Evolutionary conservation across 2,797 vertebrate species (phyloP), one percentile per base, ranked within the genome.

Genomic region (Sitta carolinensis): DNA sequence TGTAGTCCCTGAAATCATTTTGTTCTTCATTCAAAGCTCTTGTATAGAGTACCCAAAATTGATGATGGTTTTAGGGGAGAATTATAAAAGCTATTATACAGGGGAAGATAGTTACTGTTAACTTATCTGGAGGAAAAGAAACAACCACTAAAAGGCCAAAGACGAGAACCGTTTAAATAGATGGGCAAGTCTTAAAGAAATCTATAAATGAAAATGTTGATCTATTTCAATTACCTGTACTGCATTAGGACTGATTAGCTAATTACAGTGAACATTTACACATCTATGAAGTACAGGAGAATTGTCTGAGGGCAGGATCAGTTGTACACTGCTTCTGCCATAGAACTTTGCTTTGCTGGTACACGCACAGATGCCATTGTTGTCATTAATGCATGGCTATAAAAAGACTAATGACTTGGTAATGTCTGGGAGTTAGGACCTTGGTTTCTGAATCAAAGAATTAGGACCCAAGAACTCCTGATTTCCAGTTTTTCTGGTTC

Each of bases 341-440:
- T 38, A 72, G 62, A 80, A 75, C 27, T 94, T 10, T 2, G 2
- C 50, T 92, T 94, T 90, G 92, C 95, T 97, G 93, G 62, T 38
- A 68, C 64, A 72, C 75, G 81, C 93, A 95, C 95, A 96, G 86
- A 95, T 90, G 82, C 89, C 81, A 54, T 87, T 6, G 3, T 47
- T 87, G n/a, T 82, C 19, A 13, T 77, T 87, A 59, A n/a, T 40
- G 47, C 10, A 25, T 77, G 73, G 91, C 90, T 92, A 6, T 61
- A 67, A 89, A 92, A 64, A 80, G 52, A 68, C 20, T 70, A 42
- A 84, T 51, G 81, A 87, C 74, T 40, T 55, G 34, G 29, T 86
- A 88, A 54, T 55, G 26, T 59, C 58, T 91, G 27, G 51, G 73
- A 85, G 43, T 87, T 90, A 77, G 43, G 40, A 55, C 26, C 34